Evolutionary conservation across 1,140 invertebrate genomes (phyloP), one percentile per base, ranked within the genome.

Genomic region (Listronotus oregonensis): DNA sequence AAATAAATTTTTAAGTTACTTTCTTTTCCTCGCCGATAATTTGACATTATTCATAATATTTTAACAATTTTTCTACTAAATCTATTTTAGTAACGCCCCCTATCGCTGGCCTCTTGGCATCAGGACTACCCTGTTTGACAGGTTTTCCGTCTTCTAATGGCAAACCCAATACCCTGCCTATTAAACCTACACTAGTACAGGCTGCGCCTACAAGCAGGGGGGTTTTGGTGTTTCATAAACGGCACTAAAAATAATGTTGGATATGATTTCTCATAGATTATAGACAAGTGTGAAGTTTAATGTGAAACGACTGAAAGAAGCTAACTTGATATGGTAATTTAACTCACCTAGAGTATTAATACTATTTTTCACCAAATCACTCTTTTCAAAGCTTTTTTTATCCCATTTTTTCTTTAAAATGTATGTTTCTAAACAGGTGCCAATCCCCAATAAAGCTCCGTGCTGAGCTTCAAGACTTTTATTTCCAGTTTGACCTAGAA

Each of bases 381-480:
- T 21, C 12, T 64, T 64, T 0, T 46, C 40, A 15, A 64, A 50
- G 46, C 1, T 21, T 17, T 6, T 31, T 5, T 43, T 32, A 6
- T 61, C 42, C 10, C 49, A 12, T 56, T 32, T 67, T 44, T 40
- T 44, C 11, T 43, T 63, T 31, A 63, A 57, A 11, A 66, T 21
- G 76, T 84, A 86, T 52, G 86, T 81, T 62, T 91, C 89, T 64
- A 92, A 83, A 68, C 87, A 81, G 73, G 86, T 85, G 10, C 88
- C 86, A 34, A 91, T 78, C 3, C 86, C 86, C 17, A 89, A 76
- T 18, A 93, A 73, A 40, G 86, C 85, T 0, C 92, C 91, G 71
- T 92, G 90, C 71, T 92, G 89, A 3, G 82, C 79, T 77, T 93
- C 91, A 39, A 91, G 76, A 71, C 78, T 82, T 75, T 87, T 87